Evolutionary conservation across 1,140 invertebrate genomes (phyloP), one percentile per base, ranked within the genome.

Genomic region (Bombus pyrosoma): DNA sequence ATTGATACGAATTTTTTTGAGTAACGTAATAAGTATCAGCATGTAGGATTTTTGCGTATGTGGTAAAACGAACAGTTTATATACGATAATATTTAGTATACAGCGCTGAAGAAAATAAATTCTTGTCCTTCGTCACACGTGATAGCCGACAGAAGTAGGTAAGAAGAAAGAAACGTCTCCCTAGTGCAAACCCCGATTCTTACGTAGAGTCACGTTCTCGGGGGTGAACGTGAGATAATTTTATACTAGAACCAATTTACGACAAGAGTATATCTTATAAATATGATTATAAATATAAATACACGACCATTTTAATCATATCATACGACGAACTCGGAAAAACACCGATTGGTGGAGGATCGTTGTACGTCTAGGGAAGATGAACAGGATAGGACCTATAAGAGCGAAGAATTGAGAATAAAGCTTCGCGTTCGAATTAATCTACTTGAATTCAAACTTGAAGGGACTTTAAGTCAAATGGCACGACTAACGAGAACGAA

Each of bases 191-290:
- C 28, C 62, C 59, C 81, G 39, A 87, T 87, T 87, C 85, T 69
- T 87, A 77, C 66, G 71, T 89, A 89, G 83, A 72, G 71, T 89
- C 77, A 73, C 87, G 81, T 82, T 85, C 74, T 64, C 64, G 62
- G 81, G 34, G 22, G 69, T 89, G 88, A 92, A 91, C 88, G 91
- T 91, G 89, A 89, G 15, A 92, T 94, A 94, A 94, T 94, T 94
- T 94, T 94, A 88, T 94, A 94, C 92, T 94, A 94, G 92, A 89
- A 75, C 53, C 74, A 74, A 87, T 86, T 91, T 87, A 85, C 39
- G 68, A 57, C 69, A 90, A 91, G 79, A 89, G 43, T 91, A 88
- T 73, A 85, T 74, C 87, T 75, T 34, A 86, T 62, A 53, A 53
- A 53, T 53, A 22, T 53, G 57, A 80, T 78, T 87, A 86, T 90